Evolutionary conservation across 2,113 vertebrate genomes (phyloP).

Genomic region (Crypturellus undulatus): DNA sequence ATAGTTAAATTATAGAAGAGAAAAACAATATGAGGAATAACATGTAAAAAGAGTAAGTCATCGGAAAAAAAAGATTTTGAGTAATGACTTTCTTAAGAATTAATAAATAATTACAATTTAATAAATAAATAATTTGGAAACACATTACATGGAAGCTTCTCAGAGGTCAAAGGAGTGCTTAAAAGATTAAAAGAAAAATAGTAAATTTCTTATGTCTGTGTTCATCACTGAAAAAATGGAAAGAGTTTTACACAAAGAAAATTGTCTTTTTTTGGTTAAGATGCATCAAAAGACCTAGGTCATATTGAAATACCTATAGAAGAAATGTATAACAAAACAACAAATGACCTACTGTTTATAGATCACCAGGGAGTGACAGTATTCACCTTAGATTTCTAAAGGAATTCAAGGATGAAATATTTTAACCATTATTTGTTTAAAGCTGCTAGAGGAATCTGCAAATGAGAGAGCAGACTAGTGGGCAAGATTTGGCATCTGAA

Average conservation of each 20-base stretch:
- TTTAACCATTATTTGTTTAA: neutral
- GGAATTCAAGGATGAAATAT: neutral
- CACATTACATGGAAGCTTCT: neutral
- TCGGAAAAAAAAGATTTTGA: neutral
- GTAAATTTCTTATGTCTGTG: neutral
- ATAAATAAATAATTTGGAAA: neutral
- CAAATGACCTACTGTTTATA: neutral
- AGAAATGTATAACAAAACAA: neutral
- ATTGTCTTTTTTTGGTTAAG: neutral
- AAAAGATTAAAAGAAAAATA: neutral
- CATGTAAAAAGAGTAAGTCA: neutral
- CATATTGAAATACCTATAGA: rapidly evolving
- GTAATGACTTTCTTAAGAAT: neutral
- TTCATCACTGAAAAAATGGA: neutral
- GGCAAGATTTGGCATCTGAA: neutral
- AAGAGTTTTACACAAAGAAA: neutral
- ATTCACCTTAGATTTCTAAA: neutral
- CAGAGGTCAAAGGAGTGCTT: rapidly evolving
- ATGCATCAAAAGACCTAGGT: neutral
- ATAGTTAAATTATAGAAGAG: neutral
- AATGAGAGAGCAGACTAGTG: neutral
- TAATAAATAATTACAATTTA: neutral
- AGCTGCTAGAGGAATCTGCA: neutral
- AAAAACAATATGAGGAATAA: neutral
- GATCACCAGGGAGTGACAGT: neutral